Evolutionary conservation across 1,140 invertebrate species (phyloP).

Genomic region (Drosophila rhopaloa): DNA sequence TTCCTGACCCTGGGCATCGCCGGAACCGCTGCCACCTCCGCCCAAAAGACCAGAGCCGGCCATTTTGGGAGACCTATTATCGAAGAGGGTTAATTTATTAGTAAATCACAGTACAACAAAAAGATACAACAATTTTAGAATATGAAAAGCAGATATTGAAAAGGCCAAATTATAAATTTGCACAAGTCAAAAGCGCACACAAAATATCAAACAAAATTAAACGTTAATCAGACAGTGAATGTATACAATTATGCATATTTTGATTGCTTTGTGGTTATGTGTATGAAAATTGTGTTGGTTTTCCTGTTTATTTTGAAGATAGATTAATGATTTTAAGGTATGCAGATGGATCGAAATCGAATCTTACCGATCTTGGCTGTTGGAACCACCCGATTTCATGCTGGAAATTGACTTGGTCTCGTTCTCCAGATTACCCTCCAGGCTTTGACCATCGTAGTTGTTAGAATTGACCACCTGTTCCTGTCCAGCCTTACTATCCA

Average conservation of each 20-base stretch:
- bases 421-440: slow-evolving; percentile 90
- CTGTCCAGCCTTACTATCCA: slow-evolving; percentile 64
- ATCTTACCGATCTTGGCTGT: slow-evolving; percentile 86
- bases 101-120: slow-evolving; percentile 23
- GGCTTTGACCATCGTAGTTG: slow-evolving; percentile 70
- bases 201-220: slow-evolving; percentile 22
- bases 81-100: slow-evolving; percentile 48
- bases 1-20: slow-evolving; percentile 88
- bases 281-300: slow-evolving; percentile 15
- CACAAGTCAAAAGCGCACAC: slow-evolving; percentile 34
- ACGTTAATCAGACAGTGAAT: slow-evolving; percentile 27
- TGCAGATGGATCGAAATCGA: neutral
- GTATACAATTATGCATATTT: slow-evolving; percentile 9
- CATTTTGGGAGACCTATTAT: slow-evolving; percentile 72
- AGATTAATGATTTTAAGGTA: slow-evolving; percentile 10
- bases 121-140: slow-evolving; percentile 1
- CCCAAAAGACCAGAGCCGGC: slow-evolving; percentile 58
- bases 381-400: slow-evolving; percentile 88
- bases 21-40: slow-evolving; percentile 64
- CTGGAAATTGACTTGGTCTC: slow-evolving; percentile 88
- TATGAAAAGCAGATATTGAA: slow-evolving; percentile 35
- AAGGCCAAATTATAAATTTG: slow-evolving; percentile 1
- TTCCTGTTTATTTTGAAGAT: slow-evolving; percentile 27
- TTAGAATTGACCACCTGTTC: slow-evolving; percentile 27
- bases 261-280: slow-evolving; percentile 14